These are phyloP conservation scores for Melolontha melolontha DNA, from an alignment of 2,888 invertebrate genomes.

Conservation along the genomic window DNA sequence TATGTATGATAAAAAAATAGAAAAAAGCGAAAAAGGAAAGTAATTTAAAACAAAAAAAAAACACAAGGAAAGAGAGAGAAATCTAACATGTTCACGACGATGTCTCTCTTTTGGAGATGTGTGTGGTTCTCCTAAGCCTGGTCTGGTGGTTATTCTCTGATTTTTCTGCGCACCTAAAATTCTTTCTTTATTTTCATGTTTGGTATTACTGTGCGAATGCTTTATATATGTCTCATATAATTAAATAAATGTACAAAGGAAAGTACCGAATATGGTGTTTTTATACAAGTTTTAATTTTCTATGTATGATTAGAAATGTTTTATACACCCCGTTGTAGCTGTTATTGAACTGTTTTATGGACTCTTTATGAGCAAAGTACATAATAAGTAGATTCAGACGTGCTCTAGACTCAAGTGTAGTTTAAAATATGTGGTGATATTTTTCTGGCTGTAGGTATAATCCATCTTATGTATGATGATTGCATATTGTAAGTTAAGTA, in stretches of 20 bases:
- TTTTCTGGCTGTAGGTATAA: conserved; percentile 68
- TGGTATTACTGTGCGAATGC: conserved; percentile 70
- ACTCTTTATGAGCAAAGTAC: conserved; percentile 45
- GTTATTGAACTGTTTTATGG: conserved; percentile 52
- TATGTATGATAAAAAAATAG: conserved; percentile 1
- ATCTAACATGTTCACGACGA: conserved; percentile 5
- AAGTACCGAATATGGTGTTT: conserved; percentile 67
- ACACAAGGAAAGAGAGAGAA: conserved; percentile 15
- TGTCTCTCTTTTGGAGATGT: conserved; percentile 39
- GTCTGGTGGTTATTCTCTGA: conserved; percentile 56
- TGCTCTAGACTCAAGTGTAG: conserved; percentile 66
- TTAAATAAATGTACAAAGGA: conserved; percentile 70
- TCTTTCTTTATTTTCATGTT: conserved; percentile 66
- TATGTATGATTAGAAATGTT: conserved; percentile 65
- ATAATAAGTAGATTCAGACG: conserved; percentile 59
- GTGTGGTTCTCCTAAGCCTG: conserved; percentile 52
- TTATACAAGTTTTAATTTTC: conserved; percentile 67
- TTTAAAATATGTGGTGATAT: conserved; percentile 68
- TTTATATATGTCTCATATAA: conserved; percentile 69
- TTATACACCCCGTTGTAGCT: conserved; percentile 62
- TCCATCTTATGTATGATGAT: conserved; percentile 67
- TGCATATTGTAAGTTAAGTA: conserved; percentile 67
- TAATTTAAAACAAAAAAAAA: conserved; percentile 14
- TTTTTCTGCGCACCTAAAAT: conserved; percentile 61
- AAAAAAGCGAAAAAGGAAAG: not conserved